phyloP scores from a whole-genome alignment of 2,797 vertebrate genomes.

The Peromyscus nudipes region DNA sequence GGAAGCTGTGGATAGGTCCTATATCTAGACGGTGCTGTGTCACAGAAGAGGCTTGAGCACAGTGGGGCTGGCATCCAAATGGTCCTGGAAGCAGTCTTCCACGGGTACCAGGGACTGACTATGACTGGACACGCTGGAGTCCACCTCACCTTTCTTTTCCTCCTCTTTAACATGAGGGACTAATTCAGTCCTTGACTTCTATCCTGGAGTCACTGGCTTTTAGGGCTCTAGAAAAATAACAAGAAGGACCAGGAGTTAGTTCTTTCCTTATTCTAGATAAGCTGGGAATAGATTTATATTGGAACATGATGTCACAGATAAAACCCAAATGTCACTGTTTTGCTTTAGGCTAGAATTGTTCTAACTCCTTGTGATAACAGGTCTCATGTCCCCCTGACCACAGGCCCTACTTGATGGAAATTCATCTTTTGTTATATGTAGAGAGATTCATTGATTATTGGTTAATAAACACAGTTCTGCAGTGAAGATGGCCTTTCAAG shows the following conservation, averaged over 20 bases:
- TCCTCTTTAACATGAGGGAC: not conserved
- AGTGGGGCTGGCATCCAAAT: not conserved
- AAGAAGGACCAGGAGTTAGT: not conserved
- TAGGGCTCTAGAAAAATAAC: not conserved
- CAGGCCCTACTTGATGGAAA: not conserved
- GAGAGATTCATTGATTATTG: not conserved
- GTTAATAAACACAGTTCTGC: not conserved
- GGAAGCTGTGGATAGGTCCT: not conserved
- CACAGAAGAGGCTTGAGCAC: not conserved
- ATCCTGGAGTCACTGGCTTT: not conserved
- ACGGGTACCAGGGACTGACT: not conserved
- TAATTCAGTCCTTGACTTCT: no score
- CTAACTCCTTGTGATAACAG: not conserved
- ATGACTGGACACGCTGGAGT: not conserved
- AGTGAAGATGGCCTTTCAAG: slow-evolving; percentile 12
- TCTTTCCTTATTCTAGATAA: not conserved
- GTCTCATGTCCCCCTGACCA: not conserved
- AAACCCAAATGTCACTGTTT: not conserved
- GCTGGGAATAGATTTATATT: not conserved
- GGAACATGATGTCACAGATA: not conserved
- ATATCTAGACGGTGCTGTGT: no score
- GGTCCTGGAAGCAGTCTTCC: not conserved
- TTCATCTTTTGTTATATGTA: not conserved
- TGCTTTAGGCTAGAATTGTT: not conserved
- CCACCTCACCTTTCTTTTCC: not conserved